phyloP scores from a whole-genome alignment of 2,113 vertebrate species.

The Antigone vipio region DNA sequence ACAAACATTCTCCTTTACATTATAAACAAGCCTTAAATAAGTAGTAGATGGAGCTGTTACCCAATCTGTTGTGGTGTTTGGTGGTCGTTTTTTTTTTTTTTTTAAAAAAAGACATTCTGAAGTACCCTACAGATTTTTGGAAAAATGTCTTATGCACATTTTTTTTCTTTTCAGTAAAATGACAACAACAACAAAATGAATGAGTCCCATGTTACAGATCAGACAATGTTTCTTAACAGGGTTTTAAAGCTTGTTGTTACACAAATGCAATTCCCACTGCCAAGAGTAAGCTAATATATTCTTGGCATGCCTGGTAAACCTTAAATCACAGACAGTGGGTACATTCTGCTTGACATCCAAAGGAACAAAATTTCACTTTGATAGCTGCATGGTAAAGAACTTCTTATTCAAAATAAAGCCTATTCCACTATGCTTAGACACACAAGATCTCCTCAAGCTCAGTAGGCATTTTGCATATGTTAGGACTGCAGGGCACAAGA shows the following conservation, averaged over 20 bases:
- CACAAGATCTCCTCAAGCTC: background rate
- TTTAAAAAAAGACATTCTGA: background rate
- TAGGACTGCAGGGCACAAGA: background rate
- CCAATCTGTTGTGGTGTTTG: background rate
- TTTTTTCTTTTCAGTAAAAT: background rate
- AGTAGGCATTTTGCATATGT: background rate
- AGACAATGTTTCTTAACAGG: slow-evolving; percentile 33
- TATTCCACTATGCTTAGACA: background rate
- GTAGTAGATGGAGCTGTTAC: background rate
- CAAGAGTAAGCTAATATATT: slow-evolving; percentile 12
- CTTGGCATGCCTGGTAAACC: slow-evolving; percentile 17
- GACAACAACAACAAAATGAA: slow-evolving; percentile 21
- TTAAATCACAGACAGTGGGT: slow-evolving; percentile 14
- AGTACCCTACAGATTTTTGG: slow-evolving; percentile 23
- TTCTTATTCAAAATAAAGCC: background rate
- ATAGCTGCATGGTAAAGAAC: background rate
- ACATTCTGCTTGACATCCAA: background rate
- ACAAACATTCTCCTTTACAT: background rate
- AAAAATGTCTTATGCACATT: background rate
- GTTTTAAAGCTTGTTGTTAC: slow-evolving; percentile 26
- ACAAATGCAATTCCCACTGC: slow-evolving; percentile 43
- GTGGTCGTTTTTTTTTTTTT: background rate
- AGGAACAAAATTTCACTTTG: background rate
- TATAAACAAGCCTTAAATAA: background rate
- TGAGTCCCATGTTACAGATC: slow-evolving; percentile 50